A percentile compares a stretch with the other conserved stretches of the same genome.
Evolutionary conservation across 2,888 invertebrate species (phyloP).

Genomic region (Ochropacha duplaris): DNA sequence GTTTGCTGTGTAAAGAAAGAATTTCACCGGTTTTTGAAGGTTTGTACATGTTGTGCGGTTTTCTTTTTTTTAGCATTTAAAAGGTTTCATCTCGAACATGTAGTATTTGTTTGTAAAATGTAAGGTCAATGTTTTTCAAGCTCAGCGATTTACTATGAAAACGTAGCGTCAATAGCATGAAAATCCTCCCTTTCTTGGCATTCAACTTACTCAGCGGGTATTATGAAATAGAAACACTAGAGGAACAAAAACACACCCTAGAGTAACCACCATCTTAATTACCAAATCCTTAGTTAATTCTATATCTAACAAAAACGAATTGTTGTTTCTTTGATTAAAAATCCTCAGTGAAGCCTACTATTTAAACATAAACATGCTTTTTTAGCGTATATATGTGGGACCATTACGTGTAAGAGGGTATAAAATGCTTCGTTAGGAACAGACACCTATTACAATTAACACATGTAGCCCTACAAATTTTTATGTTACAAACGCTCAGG

Average conservation of each 20-base stretch:
- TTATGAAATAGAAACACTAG: background rate
- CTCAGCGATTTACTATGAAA: no score
- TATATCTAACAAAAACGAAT: background rate
- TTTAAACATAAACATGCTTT: background rate
- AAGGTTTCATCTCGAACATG: background rate
- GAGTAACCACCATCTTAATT: background rate
- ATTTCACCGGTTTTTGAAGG: background rate
- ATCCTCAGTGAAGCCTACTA: background rate
- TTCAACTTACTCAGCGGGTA: background rate
- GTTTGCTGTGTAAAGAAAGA: background rate
- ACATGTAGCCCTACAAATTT: background rate
- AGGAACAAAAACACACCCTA: background rate
- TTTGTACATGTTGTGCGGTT: background rate
- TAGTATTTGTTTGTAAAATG: background rate
- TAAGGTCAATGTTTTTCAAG: no score
- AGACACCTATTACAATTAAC: background rate
- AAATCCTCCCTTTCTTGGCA: no score
- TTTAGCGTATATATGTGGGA: background rate
- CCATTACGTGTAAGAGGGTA: background rate
- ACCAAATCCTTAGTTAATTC: background rate
- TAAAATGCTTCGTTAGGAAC: background rate
- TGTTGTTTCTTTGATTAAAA: background rate
- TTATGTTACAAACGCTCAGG: background rate
- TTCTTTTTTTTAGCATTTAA: background rate
- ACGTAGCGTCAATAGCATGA: no score